These are phyloP conservation scores for Erpornis zantholeuca DNA, from an alignment of 2,113 vertebrate genomes.

Conservation along the genomic window DNA sequence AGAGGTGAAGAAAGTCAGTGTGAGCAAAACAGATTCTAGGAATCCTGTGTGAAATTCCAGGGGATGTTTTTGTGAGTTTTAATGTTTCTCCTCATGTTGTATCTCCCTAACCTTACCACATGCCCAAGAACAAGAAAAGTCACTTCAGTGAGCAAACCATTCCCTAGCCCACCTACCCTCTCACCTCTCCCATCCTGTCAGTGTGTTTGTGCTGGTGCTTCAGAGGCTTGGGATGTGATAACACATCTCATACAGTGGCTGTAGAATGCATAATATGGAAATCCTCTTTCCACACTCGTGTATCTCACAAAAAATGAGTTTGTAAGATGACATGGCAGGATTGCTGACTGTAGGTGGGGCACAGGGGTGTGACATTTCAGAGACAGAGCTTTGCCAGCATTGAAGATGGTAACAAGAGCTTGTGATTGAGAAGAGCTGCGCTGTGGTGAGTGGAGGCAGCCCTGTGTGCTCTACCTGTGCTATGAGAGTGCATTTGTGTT, in stretches of 20 bases:
- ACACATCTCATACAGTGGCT: background rate
- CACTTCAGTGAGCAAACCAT: background rate
- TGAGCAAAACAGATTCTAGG: background rate
- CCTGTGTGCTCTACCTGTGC: background rate
- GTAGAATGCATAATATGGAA: background rate
- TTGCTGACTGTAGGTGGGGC: background rate
- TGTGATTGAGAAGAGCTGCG: background rate
- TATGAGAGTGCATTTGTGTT: background rate
- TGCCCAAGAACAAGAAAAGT: background rate
- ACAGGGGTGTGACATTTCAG: background rate
- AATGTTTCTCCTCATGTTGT: background rate
- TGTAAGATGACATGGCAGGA: background rate
- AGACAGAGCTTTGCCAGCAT: background rate
- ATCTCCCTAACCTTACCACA: rapidly evolving
- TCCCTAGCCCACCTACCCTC: background rate
- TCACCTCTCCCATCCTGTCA: background rate
- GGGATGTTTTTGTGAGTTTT: background rate
- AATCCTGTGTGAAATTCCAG: background rate
- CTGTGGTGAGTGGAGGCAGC: background rate
- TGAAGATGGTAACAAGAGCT: background rate
- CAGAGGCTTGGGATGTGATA: background rate
- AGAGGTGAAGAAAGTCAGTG: background rate
- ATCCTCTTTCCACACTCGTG: background rate
- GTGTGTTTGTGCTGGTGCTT: background rate
- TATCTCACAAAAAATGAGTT: background rate